These are phyloP conservation scores for Eledone cirrhosa DNA, from an alignment of 2,888 invertebrate species.

Conservation along the genomic window DNA sequence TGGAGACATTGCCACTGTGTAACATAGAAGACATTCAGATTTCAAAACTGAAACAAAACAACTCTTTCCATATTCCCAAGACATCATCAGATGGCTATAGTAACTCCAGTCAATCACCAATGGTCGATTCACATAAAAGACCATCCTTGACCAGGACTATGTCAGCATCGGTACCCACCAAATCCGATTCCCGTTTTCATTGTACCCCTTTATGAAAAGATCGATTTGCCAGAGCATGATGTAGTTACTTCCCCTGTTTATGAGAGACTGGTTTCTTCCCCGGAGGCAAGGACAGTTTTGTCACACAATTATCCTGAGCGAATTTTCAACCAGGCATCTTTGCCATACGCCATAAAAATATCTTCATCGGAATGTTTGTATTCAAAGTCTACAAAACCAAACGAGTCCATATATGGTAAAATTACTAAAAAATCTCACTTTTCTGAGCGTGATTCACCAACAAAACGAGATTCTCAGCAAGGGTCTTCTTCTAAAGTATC, in stretches of 20 bases:
- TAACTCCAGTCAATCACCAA: neutral
- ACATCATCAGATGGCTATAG: neutral
- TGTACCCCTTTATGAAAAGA: slow-evolving; percentile 12
- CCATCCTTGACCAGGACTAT: neutral
- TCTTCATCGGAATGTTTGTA: slow-evolving; percentile 7
- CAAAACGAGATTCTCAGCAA: neutral
- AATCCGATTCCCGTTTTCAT: neutral
- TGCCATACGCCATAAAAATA: slow-evolving; percentile 1
- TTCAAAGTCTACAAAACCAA: slow-evolving; percentile 10
- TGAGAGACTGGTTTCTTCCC: neutral
- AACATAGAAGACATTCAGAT: neutral
- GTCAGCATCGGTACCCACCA: neutral
- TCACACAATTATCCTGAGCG: neutral
- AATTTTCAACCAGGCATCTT: neutral
- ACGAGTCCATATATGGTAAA: neutral
- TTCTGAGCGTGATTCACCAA: neutral
- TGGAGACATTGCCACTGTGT: neutral
- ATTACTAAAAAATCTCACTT: neutral
- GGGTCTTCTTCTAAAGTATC: neutral
- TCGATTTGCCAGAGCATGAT: slow-evolving; percentile 9
- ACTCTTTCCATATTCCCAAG: neutral
- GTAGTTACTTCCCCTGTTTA: neutral
- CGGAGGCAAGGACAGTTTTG: too few species aligned
- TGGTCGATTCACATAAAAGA: neutral
- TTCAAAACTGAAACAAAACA: neutral